Base-by-base conservation (phyloP, 2,113 vertebrate species). In the Narcine bancroftii region DNA sequence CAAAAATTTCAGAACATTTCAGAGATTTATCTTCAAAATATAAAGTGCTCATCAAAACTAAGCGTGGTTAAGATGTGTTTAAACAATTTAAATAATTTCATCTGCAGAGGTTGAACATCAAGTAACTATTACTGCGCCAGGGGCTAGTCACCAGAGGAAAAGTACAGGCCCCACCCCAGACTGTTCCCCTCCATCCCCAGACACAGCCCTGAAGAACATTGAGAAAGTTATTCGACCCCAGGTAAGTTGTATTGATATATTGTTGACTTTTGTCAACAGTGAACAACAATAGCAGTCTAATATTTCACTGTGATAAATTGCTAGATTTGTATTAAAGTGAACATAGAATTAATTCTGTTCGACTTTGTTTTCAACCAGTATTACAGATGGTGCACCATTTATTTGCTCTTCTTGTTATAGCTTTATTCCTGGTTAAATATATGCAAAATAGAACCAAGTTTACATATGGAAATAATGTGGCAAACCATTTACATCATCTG, bases 201-300 rank as follows among this genome's bases (percentile, higher is more conserved):
- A 98, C 95, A 99, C 98, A 42, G 98, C 98, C 94, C 96, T 99
- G 94, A 99, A 98, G 96, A 99, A 98, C 95, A 99, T 99, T 69
- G 98, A 99, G 94, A 99, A 98, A 98, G 98, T 99, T 94, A 99
- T 99, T 95, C 97, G 98, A 95, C 98, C 98, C 94, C 98, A 99
- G 98, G 98, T 99, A 96, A 95, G 95, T 47, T 91, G 42, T 19
- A 69, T 15, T 29, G 42, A 91, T 47, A 47, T 69, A 45, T 33
- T 33, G 47, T 50, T 83, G 47, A 83, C 50, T 89, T 42, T 66
- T 89, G 19, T 65, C 63, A 19, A 1, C 6, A 42, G 36, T 66
- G 60, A 89, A 89, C 33, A 29, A 45, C 29, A 71, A 71, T 69
- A 33, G 26, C 71, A 47, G 6, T 47, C 11, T 47, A 69, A 66